phyloP scores from a whole-genome alignment of 2,888 invertebrate genomes.

The Perizoma affinitatum region DNA sequence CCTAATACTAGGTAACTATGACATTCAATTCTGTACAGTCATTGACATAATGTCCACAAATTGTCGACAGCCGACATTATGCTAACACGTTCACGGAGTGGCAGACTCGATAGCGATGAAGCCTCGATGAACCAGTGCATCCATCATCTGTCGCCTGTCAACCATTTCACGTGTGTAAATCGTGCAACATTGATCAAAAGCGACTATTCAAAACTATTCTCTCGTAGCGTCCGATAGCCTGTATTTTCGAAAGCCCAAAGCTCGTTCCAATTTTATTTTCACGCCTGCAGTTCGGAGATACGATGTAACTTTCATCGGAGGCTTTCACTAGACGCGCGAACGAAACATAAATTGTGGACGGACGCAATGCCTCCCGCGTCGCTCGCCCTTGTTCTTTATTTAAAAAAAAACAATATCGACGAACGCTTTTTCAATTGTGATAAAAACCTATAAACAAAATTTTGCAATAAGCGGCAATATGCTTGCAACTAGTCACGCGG shows the following conservation, averaged over 20 bases:
- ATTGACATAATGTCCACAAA: slow-evolving; percentile 28
- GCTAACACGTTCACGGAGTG: slow-evolving; percentile 28
- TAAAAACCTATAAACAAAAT: too few relatives aligned
- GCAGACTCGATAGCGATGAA: slow-evolving; percentile 29
- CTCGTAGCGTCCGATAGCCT: slow-evolving; percentile 43
- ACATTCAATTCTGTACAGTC: not conserved
- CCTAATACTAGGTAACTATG: too few relatives aligned
- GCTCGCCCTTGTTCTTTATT: slow-evolving; percentile 32
- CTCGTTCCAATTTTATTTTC: slow-evolving; percentile 77
- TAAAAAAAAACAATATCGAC: not conserved
- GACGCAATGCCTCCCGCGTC: slow-evolving; percentile 34
- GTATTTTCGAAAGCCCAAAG: slow-evolving; percentile 65
- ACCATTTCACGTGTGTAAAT: slow-evolving; percentile 33
- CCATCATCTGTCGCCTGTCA: slow-evolving; percentile 34
- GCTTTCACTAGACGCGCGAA: slow-evolving; percentile 68
- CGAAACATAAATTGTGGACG: slow-evolving; percentile 41
- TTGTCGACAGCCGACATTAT: slow-evolving; percentile 24
- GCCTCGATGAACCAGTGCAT: slow-evolving; percentile 23
- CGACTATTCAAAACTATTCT: slow-evolving; percentile 42
- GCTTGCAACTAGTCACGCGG: too few relatives aligned
- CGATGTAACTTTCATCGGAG: slow-evolving; percentile 78
- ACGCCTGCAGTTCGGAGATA: slow-evolving; percentile 78
- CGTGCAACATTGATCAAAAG: slow-evolving; percentile 39
- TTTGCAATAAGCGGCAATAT: too few relatives aligned
- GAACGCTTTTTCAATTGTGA: too few relatives aligned